phyloP scores from a whole-genome alignment of 2,797 vertebrate genomes.

The Sebastes diaconus region DNA sequence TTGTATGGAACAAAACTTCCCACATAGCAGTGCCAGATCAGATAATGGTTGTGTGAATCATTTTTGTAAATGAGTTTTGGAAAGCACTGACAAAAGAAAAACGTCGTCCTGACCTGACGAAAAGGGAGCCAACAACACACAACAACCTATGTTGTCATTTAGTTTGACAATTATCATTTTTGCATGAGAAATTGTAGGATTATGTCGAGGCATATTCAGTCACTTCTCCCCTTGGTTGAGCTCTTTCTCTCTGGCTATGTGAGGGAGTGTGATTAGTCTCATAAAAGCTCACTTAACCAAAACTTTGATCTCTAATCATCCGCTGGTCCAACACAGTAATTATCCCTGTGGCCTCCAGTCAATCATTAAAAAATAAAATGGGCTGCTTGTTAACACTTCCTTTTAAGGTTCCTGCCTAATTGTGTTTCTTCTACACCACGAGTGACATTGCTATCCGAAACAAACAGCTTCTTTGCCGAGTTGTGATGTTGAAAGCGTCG shows the following conservation, averaged over 20 bases:
- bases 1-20: neutral
- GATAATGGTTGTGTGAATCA: neutral
- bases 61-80: neutral
- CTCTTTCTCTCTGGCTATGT: neutral
- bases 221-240: neutral
- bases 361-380: constrained; percentile 23
- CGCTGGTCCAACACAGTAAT: neutral
- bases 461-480: neutral
- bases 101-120: neutral
- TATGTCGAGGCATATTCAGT: neutral
- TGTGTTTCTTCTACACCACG: neutral
- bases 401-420: neutral
- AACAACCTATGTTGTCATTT: neutral
- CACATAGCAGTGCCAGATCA: neutral
- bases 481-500: neutral
- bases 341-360: neutral
- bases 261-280: neutral
- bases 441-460: neutral
- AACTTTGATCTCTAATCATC: constrained; percentile 25
- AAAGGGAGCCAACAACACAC: neutral
- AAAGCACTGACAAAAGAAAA: neutral
- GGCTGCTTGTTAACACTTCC: neutral
- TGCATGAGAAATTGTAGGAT: neutral
- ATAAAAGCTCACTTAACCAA: neutral
- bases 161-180: neutral